Evolutionary conservation across 2,113 vertebrate species (phyloP), one percentile per base, ranked within the genome.

Genomic region (Boleophthalmus pectinirostris): DNA sequence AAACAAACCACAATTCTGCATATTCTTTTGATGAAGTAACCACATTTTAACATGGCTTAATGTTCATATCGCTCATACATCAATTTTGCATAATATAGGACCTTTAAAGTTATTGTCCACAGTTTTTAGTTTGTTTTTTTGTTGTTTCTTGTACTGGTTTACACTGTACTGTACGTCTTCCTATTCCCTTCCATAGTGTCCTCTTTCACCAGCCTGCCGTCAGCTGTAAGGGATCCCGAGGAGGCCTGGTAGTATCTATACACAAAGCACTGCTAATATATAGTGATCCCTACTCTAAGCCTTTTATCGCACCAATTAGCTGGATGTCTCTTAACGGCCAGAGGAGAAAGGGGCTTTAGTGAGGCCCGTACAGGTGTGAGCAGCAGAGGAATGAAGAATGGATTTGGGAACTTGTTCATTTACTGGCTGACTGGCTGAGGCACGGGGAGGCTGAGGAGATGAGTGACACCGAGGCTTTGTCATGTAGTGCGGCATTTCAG

Each of bases 281-380:
- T 79, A 87, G 85, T 80, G 85, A 90, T 92, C 81, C 87, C 74
- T 80, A 68, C 29, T 35, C 85, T 92, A 92, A 91, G 89, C 89
- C 83, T 65, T 90, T 91, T 90, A 92, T 92, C 89, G 23, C 77
- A n/a, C 85, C 86, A 92, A 92, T 92, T 92, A 92, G 89, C 86
- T 3, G 83, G 60, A 75, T 88, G 85, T 83, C 88, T 89, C 73
- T 75, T 84, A 83, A 84, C 72, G 72, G 85, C 81, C 67, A 51
- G 69, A 82, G 84, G 75, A 90, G 84, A 81, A 82, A 82, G 74
- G 71, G 78, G 87, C 79, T 85, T 89, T 84, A 80, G 63, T 74
- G 78, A 53, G 82, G 74, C 79, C 76, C 45, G 77, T 65, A 75
- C 80, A 88, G 89, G 86, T 91, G 79, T 79, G 69, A 73, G 51